Evolutionary conservation across 2,888 invertebrate genomes (phyloP).

Genomic region (Catocala nupta): DNA sequence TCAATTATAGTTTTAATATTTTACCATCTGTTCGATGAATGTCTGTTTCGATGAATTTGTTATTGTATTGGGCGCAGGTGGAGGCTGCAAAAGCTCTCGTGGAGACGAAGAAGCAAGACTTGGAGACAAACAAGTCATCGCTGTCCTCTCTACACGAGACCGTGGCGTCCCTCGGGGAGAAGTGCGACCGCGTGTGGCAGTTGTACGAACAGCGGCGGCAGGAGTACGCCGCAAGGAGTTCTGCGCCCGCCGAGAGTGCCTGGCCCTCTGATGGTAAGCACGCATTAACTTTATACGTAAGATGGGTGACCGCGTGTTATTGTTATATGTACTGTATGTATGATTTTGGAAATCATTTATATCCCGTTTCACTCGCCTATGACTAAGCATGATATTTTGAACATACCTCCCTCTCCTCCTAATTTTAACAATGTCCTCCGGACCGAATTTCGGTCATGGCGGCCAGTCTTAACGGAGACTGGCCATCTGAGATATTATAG

Average conservation of each 20-base stretch:
- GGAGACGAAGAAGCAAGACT: slow-evolving; percentile 92
- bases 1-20: too few relatives aligned
- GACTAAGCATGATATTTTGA: too few relatives aligned
- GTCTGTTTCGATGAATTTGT: too few relatives aligned
- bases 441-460: too few relatives aligned
- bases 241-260: slow-evolving; percentile 76
- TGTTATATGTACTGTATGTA: background rate
- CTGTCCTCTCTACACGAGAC: slow-evolving; percentile 82
- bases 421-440: too few relatives aligned
- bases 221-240: slow-evolving; percentile 70
- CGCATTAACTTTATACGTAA: background rate
- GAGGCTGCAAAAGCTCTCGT: slow-evolving; percentile 93
- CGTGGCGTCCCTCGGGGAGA: slow-evolving; percentile 87
- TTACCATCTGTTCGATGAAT: too few relatives aligned
- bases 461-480: too few relatives aligned
- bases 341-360: too few relatives aligned
- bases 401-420: too few relatives aligned
- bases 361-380: too few relatives aligned
- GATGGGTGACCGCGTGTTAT: background rate
- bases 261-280: slow-evolving; percentile 62
- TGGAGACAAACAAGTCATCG: slow-evolving; percentile 93
- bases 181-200: slow-evolving; percentile 85
- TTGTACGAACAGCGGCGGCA: slow-evolving; percentile 89
- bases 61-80: slow-evolving; percentile 77
- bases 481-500: too few relatives aligned